phyloP scores from a whole-genome alignment of 2,888 invertebrate genomes.

The Corbicula japonica region DNA sequence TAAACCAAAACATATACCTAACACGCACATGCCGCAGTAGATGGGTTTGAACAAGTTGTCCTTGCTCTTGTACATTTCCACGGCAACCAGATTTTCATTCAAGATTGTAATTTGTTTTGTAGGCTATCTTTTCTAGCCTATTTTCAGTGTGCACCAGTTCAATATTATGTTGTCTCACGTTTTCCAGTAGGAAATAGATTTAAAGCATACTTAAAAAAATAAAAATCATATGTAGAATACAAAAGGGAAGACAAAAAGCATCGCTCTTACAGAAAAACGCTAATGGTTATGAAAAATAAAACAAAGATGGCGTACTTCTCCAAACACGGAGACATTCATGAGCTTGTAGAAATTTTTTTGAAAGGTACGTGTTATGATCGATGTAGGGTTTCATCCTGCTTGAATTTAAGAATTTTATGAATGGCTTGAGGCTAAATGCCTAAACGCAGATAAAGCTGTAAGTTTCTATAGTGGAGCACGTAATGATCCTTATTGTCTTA shows the following conservation, averaged over 20 bases:
- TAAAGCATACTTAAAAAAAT: neutral
- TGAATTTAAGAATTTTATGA: conserved; percentile 79
- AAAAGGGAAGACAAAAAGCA: neutral
- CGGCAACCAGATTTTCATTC: conserved; percentile 82
- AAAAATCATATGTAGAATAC: neutral
- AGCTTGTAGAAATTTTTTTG: conserved; percentile 80
- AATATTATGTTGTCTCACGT: conserved; percentile 30
- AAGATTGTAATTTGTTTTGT: conserved; percentile 76
- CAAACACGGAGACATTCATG: conserved; percentile 81
- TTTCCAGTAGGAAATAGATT: conserved; percentile 33
- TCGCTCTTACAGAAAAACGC: neutral
- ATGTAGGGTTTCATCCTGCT: conserved; percentile 84
- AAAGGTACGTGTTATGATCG: conserved; percentile 70
- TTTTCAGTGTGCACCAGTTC: conserved; percentile 21
- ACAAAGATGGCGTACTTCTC: conserved; percentile 80
- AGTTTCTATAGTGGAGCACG: no score
- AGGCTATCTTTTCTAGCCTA: conserved; percentile 29
- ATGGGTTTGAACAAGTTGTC: conserved; percentile 84
- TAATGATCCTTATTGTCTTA: conserved; percentile 29
- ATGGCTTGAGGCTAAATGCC: conserved; percentile 75
- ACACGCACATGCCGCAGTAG: conserved; percentile 79
- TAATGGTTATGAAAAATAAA: neutral
- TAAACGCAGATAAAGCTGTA: conserved; percentile 24
- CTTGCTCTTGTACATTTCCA: conserved; percentile 75
- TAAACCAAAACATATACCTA: conserved; percentile 18